Evolutionary conservation across 2,797 vertebrate genomes (phyloP).

Genomic region (Propithecus deckenii): DNA sequence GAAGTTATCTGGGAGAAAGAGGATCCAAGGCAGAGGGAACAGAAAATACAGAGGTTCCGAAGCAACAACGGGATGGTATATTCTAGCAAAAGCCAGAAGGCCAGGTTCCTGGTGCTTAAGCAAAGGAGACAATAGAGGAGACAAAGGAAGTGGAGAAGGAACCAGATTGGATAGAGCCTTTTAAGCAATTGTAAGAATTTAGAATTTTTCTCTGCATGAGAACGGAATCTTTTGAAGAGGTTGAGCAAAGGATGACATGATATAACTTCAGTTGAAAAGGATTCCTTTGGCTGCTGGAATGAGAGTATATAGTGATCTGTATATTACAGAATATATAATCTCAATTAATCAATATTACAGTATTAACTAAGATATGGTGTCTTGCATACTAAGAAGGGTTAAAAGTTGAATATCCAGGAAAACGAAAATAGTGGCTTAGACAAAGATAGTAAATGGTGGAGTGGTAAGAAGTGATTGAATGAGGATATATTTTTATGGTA

Average conservation of each 20-base stretch:
- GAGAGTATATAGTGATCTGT: background rate
- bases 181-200: background rate
- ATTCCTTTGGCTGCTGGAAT: background rate
- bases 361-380: background rate
- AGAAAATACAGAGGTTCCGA: background rate
- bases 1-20: background rate
- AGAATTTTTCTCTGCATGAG: background rate
- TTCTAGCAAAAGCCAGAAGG: background rate
- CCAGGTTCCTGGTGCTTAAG: background rate
- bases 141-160: background rate
- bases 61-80: background rate
- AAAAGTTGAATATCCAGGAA: background rate
- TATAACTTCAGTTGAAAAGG: background rate
- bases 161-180: background rate
- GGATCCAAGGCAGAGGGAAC: background rate
- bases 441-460: background rate
- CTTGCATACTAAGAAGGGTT: background rate
- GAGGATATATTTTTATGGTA: background rate
- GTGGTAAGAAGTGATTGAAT: background rate
- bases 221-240: background rate
- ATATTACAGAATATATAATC: background rate
- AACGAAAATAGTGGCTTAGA: background rate
- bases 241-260: background rate
- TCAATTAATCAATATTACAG: background rate
- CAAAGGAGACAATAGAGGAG: background rate